Percentiles rank a stretch among this genome's conserved stretches.
phyloP scores from a whole-genome alignment of 2,797 vertebrate species.

The Cuculus canorus region DNA sequence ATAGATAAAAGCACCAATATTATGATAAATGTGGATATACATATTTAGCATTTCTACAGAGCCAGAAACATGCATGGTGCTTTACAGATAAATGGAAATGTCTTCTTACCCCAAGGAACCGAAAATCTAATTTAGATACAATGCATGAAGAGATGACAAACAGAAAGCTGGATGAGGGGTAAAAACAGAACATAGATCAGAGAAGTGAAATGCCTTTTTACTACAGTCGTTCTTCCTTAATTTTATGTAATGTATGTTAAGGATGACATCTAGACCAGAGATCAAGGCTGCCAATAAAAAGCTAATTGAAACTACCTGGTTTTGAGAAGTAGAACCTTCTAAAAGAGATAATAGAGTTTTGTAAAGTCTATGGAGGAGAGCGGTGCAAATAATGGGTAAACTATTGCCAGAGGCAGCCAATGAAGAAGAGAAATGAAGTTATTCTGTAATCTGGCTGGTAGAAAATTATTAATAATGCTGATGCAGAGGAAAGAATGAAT shows the following conservation, averaged over 20 bases:
- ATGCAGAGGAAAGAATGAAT: background rate
- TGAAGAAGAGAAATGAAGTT: background rate
- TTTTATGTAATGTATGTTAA: slow-evolving; percentile 30
- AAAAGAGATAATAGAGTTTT: background rate
- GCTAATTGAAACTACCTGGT: background rate
- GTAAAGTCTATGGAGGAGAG: background rate
- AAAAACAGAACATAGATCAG: background rate
- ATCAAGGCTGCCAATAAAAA: background rate
- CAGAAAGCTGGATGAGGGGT: slow-evolving; percentile 5
- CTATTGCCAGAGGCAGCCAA: background rate
- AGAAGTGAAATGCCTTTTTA: background rate
- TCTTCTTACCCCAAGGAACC: slow-evolving; percentile 33
- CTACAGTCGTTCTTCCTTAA: background rate
- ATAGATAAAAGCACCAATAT: slow-evolving; percentile 40
- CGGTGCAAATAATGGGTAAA: background rate
- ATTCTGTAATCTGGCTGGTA: background rate
- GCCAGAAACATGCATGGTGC: background rate
- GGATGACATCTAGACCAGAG: slow-evolving; percentile 4
- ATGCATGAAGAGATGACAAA: background rate
- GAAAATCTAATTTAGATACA: slow-evolving; percentile 57
- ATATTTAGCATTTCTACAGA: slow-evolving; percentile 29
- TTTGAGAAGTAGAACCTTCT: background rate
- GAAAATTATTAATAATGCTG: slow-evolving; percentile 1
- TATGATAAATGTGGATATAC: slow-evolving; percentile 33
- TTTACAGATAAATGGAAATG: slow-evolving; percentile 54